Evolutionary conservation across 2,113 vertebrate species (phyloP).

Genomic region (Marcusenius ussheri): DNA sequence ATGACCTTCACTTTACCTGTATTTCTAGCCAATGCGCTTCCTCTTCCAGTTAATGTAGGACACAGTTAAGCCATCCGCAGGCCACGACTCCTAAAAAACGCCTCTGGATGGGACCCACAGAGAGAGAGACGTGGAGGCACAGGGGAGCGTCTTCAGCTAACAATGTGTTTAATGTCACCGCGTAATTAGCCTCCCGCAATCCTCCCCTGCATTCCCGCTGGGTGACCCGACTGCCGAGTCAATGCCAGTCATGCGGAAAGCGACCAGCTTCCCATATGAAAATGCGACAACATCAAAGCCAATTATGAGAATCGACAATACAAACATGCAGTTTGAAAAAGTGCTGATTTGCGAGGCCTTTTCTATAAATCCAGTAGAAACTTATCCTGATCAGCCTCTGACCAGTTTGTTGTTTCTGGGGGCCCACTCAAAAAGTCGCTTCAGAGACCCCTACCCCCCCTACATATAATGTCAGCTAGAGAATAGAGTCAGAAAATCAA

Average conservation of each 20-base stretch:
- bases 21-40: not conserved
- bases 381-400: not conserved
- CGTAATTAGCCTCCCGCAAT: conserved; percentile 53
- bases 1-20: not conserved
- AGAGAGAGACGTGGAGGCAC: not conserved
- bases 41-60: not conserved
- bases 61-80: not conserved
- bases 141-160: conserved; percentile 32
- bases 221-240: conserved; percentile 41
- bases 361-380: not conserved
- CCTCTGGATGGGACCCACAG: not conserved
- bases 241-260: conserved; percentile 46
- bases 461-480: not conserved
- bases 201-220: conserved; percentile 25
- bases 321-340: not conserved
- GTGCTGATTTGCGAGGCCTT: not conserved
- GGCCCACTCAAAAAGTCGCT: not conserved
- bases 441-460: not conserved
- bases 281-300: not conserved
- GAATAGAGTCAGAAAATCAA: not conserved
- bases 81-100: not conserved
- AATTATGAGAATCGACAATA: not conserved
- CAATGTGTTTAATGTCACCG: conserved; percentile 55
- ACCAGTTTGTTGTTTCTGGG: not conserved
- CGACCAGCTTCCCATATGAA: conserved; percentile 27